Conservation (phyloP, 2,888 invertebrate species). For the Trachelus stipa region DNA sequence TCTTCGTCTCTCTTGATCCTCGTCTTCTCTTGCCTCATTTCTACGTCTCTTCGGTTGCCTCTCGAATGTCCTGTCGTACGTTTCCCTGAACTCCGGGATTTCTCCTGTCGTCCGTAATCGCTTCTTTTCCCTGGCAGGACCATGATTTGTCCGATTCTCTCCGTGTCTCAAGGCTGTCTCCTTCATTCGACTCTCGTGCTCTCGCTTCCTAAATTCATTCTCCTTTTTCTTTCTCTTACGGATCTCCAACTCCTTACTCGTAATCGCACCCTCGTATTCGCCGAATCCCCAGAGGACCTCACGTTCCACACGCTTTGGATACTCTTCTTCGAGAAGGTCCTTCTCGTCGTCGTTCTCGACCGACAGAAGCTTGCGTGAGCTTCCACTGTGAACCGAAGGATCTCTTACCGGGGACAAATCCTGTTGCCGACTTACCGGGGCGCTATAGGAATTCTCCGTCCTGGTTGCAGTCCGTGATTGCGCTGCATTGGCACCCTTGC, state of each 20-base stretch:
- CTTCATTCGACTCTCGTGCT: constrained; percentile 9
- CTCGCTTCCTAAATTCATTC: constrained; percentile 11
- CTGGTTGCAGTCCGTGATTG: background rate
- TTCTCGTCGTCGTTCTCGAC: constrained; percentile 15
- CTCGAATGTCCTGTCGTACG: constrained; percentile 33
- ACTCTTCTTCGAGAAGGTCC: background rate
- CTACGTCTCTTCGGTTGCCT: constrained; percentile 9
- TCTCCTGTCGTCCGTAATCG: constrained; percentile 7
- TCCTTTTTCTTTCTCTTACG: constrained; percentile 1
- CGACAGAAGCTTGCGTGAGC: constrained; percentile 40
- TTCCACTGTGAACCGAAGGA: background rate
- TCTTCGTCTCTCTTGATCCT: constrained; percentile 21
- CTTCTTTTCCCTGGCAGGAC: background rate
- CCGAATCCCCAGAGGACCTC: constrained; percentile 51
- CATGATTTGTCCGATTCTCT: constrained; percentile 3
- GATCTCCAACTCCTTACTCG: constrained; percentile 33
- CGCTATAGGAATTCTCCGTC: background rate
- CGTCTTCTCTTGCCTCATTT: constrained; percentile 3
- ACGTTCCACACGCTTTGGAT: constrained; percentile 23
- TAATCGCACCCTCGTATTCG: constrained; percentile 49
- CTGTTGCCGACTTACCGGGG: background rate
- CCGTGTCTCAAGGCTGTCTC: background rate
- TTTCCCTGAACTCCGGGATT: constrained; percentile 30
- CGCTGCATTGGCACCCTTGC: background rate
- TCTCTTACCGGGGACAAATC: background rate